These are phyloP conservation scores for Spodoptera litura DNA, from an alignment of 1,140 invertebrate species.

Conservation along the genomic window DNA sequence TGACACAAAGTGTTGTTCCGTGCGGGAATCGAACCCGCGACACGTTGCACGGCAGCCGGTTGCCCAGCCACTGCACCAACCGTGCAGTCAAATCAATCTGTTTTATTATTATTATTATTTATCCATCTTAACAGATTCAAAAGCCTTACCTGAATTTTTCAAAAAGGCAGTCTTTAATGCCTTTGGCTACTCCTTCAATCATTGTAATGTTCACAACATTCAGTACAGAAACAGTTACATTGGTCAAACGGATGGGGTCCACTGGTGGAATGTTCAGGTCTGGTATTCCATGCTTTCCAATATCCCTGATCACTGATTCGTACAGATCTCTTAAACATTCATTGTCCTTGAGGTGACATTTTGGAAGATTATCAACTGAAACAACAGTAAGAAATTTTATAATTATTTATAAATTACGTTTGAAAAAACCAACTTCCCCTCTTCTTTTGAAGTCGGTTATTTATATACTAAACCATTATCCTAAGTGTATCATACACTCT, in stretches of 20 bases:
- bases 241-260: constrained; percentile 61
- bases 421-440: too few relatives aligned
- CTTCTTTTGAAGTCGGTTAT: too few relatives aligned
- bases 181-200: constrained; percentile 64
- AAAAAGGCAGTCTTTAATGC: constrained; percentile 63
- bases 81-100: too few relatives aligned
- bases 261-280: constrained; percentile 65
- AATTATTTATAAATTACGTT: too few relatives aligned
- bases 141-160: constrained; percentile 63
- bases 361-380: constrained; percentile 65
- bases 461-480: too few relatives aligned
- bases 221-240: constrained; percentile 57
- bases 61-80: too few relatives aligned
- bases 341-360: constrained; percentile 62
- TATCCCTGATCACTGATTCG: constrained; percentile 50
- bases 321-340: constrained; percentile 58
- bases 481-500: too few relatives aligned
- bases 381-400: constrained; percentile 27
- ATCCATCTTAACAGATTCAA: too few relatives aligned
- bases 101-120: too few relatives aligned
- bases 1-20: too few relatives aligned
- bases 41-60: too few relatives aligned
- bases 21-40: too few relatives aligned
- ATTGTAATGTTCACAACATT: constrained; percentile 57
- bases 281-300: constrained; percentile 59